These are phyloP conservation scores for Nerophis ophidion DNA, from an alignment of 2,113 vertebrate genomes.

Conservation along the genomic window DNA sequence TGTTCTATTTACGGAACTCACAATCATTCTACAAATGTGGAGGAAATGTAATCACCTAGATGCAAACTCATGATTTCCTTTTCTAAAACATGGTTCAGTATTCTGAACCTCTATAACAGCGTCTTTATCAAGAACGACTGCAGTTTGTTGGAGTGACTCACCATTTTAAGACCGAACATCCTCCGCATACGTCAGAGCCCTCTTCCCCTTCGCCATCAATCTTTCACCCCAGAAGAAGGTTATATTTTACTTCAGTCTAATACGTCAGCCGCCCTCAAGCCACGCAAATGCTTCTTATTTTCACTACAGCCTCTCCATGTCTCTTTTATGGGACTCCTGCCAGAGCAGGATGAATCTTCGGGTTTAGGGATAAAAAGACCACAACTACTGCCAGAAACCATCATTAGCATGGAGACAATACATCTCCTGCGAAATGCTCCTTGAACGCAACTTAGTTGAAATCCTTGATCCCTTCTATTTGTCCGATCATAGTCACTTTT, in stretches of 20 bases:
- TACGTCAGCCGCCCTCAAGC: slow-evolving; percentile 51
- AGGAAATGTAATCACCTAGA: neutral
- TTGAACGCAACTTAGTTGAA: slow-evolving; percentile 54
- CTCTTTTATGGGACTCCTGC: slow-evolving; percentile 58
- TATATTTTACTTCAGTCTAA: slow-evolving; percentile 48
- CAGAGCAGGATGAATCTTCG: slow-evolving; percentile 48
- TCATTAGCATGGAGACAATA: slow-evolving; percentile 68
- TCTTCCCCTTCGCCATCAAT: slow-evolving; percentile 35
- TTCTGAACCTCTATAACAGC: slow-evolving; percentile 29
- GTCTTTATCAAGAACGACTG: slow-evolving; percentile 37
- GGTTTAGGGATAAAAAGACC: slow-evolving; percentile 55
- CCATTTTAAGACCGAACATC: slow-evolving; percentile 41
- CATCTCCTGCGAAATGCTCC: slow-evolving; percentile 60
- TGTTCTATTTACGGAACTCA: no score
- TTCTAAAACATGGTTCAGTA: slow-evolving; percentile 32
- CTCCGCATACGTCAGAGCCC: slow-evolving; percentile 32
- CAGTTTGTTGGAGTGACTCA: slow-evolving; percentile 43
- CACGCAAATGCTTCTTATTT: slow-evolving; percentile 70
- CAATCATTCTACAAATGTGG: no score
- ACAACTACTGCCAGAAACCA: slow-evolving; percentile 55
- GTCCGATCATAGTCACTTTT: slow-evolving; percentile 60
- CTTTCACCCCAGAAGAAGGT: slow-evolving; percentile 48
- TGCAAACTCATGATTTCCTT: slow-evolving; percentile 34
- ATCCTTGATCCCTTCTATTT: slow-evolving; percentile 65
- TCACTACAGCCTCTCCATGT: slow-evolving; percentile 53